Base-by-base conservation (phyloP, 2,888 invertebrate genomes). In the Cephus runcator region DNA sequence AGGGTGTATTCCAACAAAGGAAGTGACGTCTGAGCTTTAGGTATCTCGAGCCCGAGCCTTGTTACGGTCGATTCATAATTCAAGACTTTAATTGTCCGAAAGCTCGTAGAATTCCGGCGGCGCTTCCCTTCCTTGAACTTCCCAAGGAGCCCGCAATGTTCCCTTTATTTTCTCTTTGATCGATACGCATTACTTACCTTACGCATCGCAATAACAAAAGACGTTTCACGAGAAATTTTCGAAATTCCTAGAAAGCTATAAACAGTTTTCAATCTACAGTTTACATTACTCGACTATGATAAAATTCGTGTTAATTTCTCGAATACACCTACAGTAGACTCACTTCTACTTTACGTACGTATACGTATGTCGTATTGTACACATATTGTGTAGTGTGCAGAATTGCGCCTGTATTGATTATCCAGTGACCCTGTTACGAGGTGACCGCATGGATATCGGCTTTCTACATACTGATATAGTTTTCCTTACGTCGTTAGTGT, bases 21-120 rank as follows among this genome's bases (percentile, higher is more conserved):
- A 23, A 23, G 23, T 23, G 56, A 56, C 56, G 56, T 56, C 56
- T 56, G 56, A 9, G 56, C 23, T 56, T 56, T 56, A 56, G 56
- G 56, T 56, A 56, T 56, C 56, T 56, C 23, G 23, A 56, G 56
- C 23, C 23, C 23, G 23, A 56, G 56, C 56, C 80, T 83, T 78
- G 80, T 83, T 85, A 83, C 82, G 83, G 77, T 80, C 85, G 81
- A 82, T 87, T 87, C 84, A 86, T 87, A 84, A 86, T 88, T 87
- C 86, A 86, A 80, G 83, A 83, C 84, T 82, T 80, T 85, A 86
- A 87, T 87, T 87, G 85, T 83, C 83, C 83, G 83, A 84, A 83
- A 87, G 81, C 83, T 75, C 73, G 56, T 56, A 23, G 56, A 56
- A 23, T 23, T 80, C 34, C 75, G 73, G 40, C 33, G 56, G 40